Evolutionary conservation across 1,140 invertebrate genomes (phyloP).

Genomic region (Aphidius gifuensis): DNA sequence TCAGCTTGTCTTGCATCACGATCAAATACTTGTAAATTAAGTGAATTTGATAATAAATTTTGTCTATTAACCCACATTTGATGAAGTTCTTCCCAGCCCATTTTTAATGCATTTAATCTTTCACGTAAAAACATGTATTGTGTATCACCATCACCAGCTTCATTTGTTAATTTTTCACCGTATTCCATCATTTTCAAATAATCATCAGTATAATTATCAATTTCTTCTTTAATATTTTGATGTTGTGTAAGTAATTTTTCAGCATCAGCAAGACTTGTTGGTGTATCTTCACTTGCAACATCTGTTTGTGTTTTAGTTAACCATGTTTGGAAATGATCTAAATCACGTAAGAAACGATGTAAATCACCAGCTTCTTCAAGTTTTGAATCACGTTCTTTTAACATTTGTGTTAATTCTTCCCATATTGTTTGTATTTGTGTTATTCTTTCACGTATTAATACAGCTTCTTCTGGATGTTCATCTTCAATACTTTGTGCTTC

Average conservation of each 20-base stretch:
- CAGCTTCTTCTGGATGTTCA: conserved; percentile 95
- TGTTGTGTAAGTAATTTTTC: conserved; percentile 95
- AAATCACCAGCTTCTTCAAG: conserved; percentile 98
- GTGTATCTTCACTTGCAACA: conserved; percentile 96
- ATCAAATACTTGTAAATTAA: conserved; percentile 93
- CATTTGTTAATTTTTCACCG: conserved; percentile 90
- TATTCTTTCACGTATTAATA: conserved; percentile 86
- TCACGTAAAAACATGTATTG: conserved; percentile 99
- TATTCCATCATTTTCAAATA: conserved; percentile 99
- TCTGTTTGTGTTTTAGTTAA: conserved; percentile 96
- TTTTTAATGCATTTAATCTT: conserved; percentile 92
- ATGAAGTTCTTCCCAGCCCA: conserved; percentile 97
- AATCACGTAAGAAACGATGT: conserved; percentile 95
- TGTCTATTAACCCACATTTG: conserved; percentile 99
- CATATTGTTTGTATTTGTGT: conserved; percentile 86
- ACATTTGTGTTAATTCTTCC: conserved; percentile 95
- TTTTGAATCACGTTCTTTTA: conserved; percentile 96
- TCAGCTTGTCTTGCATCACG: conserved; percentile 97
- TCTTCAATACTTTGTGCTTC: conserved; percentile 89
- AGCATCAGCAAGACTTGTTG: conserved; percentile 92
- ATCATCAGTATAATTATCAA: conserved; percentile 97
- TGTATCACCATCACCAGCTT: conserved; percentile 85
- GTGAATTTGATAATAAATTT: conserved; percentile 87
- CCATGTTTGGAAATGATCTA: conserved; percentile 99
- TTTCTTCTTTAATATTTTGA: conserved; percentile 96